These are phyloP conservation scores for Rhabdomys dilectus DNA, from an alignment of 2,113 vertebrate species.

Conservation along the genomic window DNA sequence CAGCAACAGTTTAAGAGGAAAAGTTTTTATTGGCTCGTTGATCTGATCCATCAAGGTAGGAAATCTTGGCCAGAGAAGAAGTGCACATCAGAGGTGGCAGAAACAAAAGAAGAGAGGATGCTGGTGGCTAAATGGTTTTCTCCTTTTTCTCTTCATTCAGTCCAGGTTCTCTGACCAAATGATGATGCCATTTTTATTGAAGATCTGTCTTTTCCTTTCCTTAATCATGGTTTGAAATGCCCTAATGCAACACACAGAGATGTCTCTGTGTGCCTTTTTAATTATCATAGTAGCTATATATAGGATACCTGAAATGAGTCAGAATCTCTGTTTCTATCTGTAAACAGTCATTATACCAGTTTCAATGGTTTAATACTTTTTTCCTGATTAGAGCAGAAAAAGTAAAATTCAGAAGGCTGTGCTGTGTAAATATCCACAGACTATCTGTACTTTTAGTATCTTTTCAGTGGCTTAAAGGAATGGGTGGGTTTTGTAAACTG, in stretches of 20 bases:
- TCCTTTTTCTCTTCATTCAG: background rate
- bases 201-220: background rate
- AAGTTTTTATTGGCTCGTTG: background rate
- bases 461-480: background rate
- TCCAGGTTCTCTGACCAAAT: background rate
- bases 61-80: background rate
- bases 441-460: background rate
- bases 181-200: background rate
- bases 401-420: background rate
- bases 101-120: background rate
- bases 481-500: background rate
- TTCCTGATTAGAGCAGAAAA: background rate
- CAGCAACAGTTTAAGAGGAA: background rate
- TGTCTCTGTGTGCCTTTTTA: background rate
- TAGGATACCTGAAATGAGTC: background rate
- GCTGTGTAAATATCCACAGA: background rate
- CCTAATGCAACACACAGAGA: background rate
- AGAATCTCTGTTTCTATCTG: background rate
- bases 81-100: background rate
- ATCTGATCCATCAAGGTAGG: background rate
- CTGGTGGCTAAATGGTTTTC: background rate
- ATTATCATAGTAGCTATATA: background rate
- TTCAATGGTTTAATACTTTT: background rate
- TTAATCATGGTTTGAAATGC: background rate
- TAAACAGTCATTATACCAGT: background rate